These are phyloP conservation scores for Drosophila prolongata DNA, from an alignment of 2,888 invertebrate species.

Conservation along the genomic window DNA sequence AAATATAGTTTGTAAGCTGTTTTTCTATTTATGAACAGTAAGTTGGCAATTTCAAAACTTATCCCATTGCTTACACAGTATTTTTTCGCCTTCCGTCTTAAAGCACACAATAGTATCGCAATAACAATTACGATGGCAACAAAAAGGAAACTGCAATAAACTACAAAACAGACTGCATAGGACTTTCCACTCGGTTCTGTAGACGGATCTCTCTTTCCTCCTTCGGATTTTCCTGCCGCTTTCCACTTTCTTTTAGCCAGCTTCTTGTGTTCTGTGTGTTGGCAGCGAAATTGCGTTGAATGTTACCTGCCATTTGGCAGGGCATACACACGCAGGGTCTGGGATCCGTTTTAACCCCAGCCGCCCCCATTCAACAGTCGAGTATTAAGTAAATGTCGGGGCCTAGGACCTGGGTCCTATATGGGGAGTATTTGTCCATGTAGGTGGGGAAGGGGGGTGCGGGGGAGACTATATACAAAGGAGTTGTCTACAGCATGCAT, in stretches of 20 bases:
- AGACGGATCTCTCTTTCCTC: background rate
- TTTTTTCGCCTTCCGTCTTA: background rate
- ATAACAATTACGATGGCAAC: slow-evolving; percentile 22
- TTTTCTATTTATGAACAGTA: no score
- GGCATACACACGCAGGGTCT: slow-evolving; percentile 25
- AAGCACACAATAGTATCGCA: slow-evolving; percentile 20
- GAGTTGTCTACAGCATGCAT: slow-evolving; percentile 44
- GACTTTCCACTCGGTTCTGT: background rate
- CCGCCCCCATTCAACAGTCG: slow-evolving; percentile 8
- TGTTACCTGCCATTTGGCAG: slow-evolving; percentile 78
- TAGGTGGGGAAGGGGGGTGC: background rate
- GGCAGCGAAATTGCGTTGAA: slow-evolving; percentile 77
- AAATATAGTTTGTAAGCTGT: no score
- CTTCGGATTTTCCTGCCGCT: slow-evolving; percentile 7
- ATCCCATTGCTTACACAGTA: background rate
- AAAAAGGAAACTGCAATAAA: slow-evolving; percentile 13
- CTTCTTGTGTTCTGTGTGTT: slow-evolving; percentile 62
- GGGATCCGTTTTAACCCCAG: slow-evolving; percentile 7
- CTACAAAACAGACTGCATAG: background rate
- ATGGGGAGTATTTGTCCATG: slow-evolving; percentile 1
- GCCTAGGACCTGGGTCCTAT: slow-evolving; percentile 52
- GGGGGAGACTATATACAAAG: slow-evolving; percentile 38
- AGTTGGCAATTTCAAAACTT: background rate
- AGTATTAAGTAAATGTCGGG: slow-evolving; percentile 71
- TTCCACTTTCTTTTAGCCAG: slow-evolving; percentile 35